Evolutionary conservation across 1,140 invertebrate genomes (phyloP).

Genomic region (Euborellia annulipes): DNA sequence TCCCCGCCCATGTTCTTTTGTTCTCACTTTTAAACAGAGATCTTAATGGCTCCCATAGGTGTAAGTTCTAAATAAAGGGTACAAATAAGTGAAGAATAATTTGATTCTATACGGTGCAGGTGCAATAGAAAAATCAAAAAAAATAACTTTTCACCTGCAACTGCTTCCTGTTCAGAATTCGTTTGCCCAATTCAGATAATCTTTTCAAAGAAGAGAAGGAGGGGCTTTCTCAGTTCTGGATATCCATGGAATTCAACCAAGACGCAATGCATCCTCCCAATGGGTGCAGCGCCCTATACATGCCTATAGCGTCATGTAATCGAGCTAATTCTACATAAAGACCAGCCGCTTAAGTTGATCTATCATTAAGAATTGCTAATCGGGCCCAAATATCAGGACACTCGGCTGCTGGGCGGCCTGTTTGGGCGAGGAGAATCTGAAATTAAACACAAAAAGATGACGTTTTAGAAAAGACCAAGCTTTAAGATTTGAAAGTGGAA

Average conservation of each 20-base stretch:
- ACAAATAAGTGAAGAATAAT: no score
- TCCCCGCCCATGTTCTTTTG: no score
- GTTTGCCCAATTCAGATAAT: slow-evolving; percentile 66
- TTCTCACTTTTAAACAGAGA: no score
- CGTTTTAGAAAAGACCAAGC: no score
- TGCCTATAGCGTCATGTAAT: slow-evolving; percentile 64
- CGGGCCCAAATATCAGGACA: slow-evolving; percentile 73
- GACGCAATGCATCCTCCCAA: slow-evolving; percentile 63
- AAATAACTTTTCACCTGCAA: slow-evolving; percentile 67
- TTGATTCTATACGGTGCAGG: no score
- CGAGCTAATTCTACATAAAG: slow-evolving; percentile 78
- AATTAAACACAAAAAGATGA: slow-evolving; percentile 17
- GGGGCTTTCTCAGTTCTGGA: slow-evolving; percentile 47
- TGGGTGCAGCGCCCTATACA: slow-evolving; percentile 76
- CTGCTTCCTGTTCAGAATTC: slow-evolving; percentile 63
- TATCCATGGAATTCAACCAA: slow-evolving; percentile 66
- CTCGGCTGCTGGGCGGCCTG: neutral
- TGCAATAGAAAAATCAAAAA: no score
- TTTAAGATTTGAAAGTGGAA: slow-evolving; percentile 26
- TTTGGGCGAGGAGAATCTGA: slow-evolving; percentile 1
- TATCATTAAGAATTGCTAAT: slow-evolving; percentile 73
- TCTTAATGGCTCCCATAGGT: no score
- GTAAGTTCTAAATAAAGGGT: no score
- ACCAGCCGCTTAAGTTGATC: slow-evolving; percentile 68
- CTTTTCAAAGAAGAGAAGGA: slow-evolving; percentile 52